Base-by-base conservation (phyloP, 1,140 invertebrate species). In the Macrotrachela quadricornifera region DNA sequence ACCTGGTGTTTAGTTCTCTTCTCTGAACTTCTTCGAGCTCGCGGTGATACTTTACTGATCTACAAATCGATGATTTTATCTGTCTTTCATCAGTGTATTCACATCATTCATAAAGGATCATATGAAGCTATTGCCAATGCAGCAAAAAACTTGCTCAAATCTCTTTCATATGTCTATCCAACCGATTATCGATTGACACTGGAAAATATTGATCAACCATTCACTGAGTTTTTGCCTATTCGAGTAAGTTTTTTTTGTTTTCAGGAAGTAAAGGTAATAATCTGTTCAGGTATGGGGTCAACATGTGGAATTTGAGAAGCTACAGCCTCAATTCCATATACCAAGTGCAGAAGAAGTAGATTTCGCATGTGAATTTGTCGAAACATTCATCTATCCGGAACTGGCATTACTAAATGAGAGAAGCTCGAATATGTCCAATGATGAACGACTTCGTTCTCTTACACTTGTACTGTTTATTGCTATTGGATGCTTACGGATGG, bases 201-300 rank as follows among this genome's bases (percentile, higher is more conserved):
- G 9, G 68, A 75, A 12, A 41, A 39, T 30, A 45, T 53, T 43
- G 45, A 79, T 48, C 70, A 74, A 48, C 76, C 77, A 1, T 69
- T 81, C 1, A 71, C 74, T 41, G 76, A 82, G 48, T 82, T 80
- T 71, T 69, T 85, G 10, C 77, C 83, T 6, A 76, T 86, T 15
- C 64, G 73, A 62, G 77, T 79, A 68, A 67, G 21, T 30, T 30
- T 30, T 30, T 8, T 30, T 8, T 30, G 21, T 4, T 8, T 30
- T 30, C 8, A 4, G 8, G 65, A 46, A 12, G 37, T 11, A 49
- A 43, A 48, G 42, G 8, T 46, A 43, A 13, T 9, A 39, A 42
- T 44, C 53, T 17, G 11, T 56, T 58, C 2, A 58, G 78, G 79
- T 78, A 86, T 56, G 92, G 86, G 87, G 85, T 82, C 0, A 72